Percentiles rank a stretch among this genome's conserved stretches.
These are phyloP conservation scores for Ips typographus DNA, from an alignment of 1,140 invertebrate species.

Conservation along the genomic window DNA sequence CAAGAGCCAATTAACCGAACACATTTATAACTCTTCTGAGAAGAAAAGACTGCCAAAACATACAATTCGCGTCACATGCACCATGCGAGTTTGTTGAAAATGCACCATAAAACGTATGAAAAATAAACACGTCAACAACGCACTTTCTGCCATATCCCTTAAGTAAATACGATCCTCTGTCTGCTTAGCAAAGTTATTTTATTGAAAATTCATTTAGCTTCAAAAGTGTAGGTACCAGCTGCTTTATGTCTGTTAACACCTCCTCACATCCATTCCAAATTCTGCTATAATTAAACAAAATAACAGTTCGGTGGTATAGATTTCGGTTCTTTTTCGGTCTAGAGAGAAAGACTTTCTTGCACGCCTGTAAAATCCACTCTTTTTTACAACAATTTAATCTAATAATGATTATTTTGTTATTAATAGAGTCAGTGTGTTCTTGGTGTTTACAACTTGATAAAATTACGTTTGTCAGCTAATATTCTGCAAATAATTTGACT, in stretches of 20 bases:
- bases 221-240: constrained; percentile 17
- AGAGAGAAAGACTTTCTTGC: neutral
- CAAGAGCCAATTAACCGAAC: no score
- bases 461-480: no score
- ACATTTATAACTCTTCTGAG: no score
- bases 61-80: no score
- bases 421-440: no score
- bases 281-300: constrained; percentile 24
- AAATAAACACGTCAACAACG: neutral
- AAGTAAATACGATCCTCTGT: neutral
- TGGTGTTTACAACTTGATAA: no score
- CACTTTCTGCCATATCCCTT: neutral
- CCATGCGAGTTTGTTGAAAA: no score
- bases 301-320: constrained; percentile 18
- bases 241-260: constrained; percentile 16
- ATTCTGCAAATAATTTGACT: no score
- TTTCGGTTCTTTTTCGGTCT: constrained; percentile 9
- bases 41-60: no score
- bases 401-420: no score
- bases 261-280: constrained; percentile 25
- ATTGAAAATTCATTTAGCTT: constrained; percentile 10
- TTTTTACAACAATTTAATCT: no score
- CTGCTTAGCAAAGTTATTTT: constrained; percentile 7
- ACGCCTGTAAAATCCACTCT: no score
- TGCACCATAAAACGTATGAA: neutral